Conservation (phyloP, 2,888 invertebrate genomes). For the Plagodis dolabraria region DNA sequence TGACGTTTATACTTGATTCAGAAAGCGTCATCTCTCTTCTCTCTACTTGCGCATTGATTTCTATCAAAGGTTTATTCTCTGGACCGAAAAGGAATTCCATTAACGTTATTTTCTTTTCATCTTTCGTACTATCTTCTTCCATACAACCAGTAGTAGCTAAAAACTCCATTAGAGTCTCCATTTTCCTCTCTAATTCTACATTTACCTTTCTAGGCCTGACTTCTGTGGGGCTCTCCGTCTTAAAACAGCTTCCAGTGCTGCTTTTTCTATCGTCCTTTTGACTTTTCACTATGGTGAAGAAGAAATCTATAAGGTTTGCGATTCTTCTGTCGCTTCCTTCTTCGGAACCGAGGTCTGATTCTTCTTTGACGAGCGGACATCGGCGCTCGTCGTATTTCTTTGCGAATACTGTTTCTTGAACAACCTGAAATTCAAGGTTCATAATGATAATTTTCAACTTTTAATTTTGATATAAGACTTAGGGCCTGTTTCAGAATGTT, state of each 20-base stretch:
- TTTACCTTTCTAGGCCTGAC: slow-evolving; percentile 64
- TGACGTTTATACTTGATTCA: slow-evolving; percentile 70
- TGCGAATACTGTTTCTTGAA: slow-evolving; percentile 75
- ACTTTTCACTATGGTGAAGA: slow-evolving; percentile 80
- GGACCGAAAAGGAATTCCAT: slow-evolving; percentile 80
- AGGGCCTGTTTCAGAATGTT: no score
- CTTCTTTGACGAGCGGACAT: slow-evolving; percentile 76
- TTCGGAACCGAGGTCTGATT: slow-evolving; percentile 72
- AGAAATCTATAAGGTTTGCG: slow-evolving; percentile 79
- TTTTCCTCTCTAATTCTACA: slow-evolving; percentile 75
- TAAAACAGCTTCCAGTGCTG: slow-evolving; percentile 75
- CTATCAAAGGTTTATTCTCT: slow-evolving; percentile 66
- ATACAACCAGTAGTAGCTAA: slow-evolving; percentile 75
- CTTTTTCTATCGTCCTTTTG: slow-evolving; percentile 75
- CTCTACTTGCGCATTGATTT: slow-evolving; percentile 52
- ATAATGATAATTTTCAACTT: no score
- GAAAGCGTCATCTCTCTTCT: slow-evolving; percentile 63
- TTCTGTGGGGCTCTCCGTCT: slow-evolving; percentile 68
- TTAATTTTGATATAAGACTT: no score
- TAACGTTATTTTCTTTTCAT: slow-evolving; percentile 76
- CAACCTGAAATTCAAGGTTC: slow-evolving; percentile 59
- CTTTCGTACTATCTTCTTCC: slow-evolving; percentile 61
- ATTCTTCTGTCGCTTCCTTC: slow-evolving; percentile 73
- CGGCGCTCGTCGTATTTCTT: slow-evolving; percentile 67
- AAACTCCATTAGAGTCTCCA: slow-evolving; percentile 80